phyloP scores from a whole-genome alignment of 2,797 vertebrate species.

The Graptemys geographica region DNA sequence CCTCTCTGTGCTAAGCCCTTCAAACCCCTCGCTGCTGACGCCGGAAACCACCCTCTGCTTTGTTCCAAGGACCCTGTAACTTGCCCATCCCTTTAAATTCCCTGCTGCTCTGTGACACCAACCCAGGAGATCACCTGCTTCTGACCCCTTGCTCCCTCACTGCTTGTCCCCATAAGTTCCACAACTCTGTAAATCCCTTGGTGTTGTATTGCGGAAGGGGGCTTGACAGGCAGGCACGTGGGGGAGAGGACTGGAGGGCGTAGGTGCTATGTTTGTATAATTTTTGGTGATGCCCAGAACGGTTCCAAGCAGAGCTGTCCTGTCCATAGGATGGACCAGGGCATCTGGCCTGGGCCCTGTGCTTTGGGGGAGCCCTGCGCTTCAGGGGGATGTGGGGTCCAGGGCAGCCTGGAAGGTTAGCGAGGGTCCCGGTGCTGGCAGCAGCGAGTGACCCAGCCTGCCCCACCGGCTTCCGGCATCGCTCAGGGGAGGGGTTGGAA shows the following conservation, averaged over 20 bases:
- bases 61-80: neutral
- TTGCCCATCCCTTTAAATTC: conserved; percentile 40
- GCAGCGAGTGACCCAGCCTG: too few relatives aligned
- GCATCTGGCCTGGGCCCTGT: too few relatives aligned
- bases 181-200: neutral
- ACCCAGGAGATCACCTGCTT: neutral
- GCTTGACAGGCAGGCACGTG: neutral
- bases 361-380: too few relatives aligned
- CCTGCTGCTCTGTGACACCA: neutral
- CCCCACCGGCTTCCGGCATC: too few relatives aligned
- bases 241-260: neutral
- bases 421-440: too few relatives aligned
- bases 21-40: conserved; percentile 38
- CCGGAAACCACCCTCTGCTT: conserved; percentile 45
- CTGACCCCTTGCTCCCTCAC: neutral
- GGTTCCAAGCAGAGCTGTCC: too few relatives aligned
- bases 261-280: neutral
- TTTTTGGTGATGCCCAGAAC: too few relatives aligned
- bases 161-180: neutral
- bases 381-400: too few relatives aligned
- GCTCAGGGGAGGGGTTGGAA: too few relatives aligned
- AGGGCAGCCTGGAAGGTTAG: too few relatives aligned
- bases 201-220: neutral
- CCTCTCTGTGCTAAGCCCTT: neutral
- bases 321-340: too few relatives aligned